phyloP scores from a whole-genome alignment of 2,797 vertebrate genomes.

The Spatula clypeata region DNA sequence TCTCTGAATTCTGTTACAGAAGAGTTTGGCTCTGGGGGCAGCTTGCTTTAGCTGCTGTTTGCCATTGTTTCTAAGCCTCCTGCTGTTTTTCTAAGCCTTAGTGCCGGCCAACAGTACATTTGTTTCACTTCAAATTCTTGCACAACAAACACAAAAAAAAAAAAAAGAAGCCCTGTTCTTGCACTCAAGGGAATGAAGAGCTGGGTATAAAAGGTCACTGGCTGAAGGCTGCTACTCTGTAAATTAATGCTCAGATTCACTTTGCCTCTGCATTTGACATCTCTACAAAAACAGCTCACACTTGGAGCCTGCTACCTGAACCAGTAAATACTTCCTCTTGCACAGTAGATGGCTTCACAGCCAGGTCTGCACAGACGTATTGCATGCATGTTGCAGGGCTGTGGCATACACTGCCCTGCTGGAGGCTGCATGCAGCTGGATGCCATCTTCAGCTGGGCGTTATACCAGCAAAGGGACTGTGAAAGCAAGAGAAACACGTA shows the following conservation, averaged over 20 bases:
- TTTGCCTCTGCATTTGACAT: neutral
- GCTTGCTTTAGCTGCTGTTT: neutral
- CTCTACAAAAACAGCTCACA: neutral
- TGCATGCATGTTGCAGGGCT: rapidly evolving
- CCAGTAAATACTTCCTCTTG: neutral
- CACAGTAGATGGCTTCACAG: neutral
- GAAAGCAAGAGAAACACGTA: neutral
- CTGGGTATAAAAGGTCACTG: neutral
- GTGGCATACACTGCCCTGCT: rapidly evolving
- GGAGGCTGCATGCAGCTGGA: neutral
- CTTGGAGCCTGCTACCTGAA: rapidly evolving
- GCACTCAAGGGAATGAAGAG: neutral
- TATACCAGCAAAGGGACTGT: neutral
- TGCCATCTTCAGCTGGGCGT: rapidly evolving
- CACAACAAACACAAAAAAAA: neutral
- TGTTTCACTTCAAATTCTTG: conserved; percentile 11
- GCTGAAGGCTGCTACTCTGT: neutral
- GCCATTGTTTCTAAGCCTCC: conserved; percentile 35
- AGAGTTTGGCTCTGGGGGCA: neutral
- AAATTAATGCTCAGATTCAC: neutral
- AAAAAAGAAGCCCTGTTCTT: conserved; percentile 2
- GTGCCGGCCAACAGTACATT: conserved; percentile 19
- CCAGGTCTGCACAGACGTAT: rapidly evolving
- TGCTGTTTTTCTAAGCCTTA: conserved; percentile 29
- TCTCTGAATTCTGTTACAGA: neutral